A percentile compares a stretch with the other conserved stretches of the same genome.
Conservation (phyloP, 1,140 invertebrate genomes). For the Helicorthomorpha holstii region DNA sequence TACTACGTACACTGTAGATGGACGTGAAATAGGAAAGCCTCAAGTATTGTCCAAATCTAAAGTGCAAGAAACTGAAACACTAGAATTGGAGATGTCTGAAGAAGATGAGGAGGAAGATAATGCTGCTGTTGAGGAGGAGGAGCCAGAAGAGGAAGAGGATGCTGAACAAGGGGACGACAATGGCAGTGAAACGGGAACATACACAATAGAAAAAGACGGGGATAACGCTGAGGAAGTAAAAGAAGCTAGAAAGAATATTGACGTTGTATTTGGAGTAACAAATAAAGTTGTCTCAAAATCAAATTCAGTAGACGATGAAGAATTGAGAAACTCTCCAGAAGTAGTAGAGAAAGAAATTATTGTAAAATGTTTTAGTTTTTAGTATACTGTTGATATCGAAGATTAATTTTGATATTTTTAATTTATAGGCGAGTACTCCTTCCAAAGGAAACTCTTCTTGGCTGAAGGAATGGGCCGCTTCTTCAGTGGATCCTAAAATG, state of each 20-base stretch:
- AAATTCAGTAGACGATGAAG: conserved; percentile 4
- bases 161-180: conserved; percentile 34
- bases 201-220: conserved; percentile 66
- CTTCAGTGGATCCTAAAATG: too few relatives aligned
- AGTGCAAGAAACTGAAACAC: conserved; percentile 12
- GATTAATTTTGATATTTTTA: too few relatives aligned
- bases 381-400: neutral
- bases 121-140: conserved; percentile 9
- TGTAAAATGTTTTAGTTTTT: neutral
- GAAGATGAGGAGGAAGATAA: neutral
- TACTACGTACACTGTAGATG: conserved; percentile 8
- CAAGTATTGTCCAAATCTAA: conserved; percentile 11
- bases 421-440: too few relatives aligned
- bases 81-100: neutral
- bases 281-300: conserved; percentile 22
- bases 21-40: conserved; percentile 10
- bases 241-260: conserved; percentile 72
- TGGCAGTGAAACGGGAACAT: conserved; percentile 65
- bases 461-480: too few relatives aligned
- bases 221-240: conserved; percentile 59
- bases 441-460: too few relatives aligned
- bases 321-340: neutral
- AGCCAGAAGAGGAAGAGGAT: conserved; percentile 8
- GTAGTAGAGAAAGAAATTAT: neutral
- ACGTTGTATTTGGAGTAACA: conserved; percentile 46